These are phyloP conservation scores for Carapus acus DNA, from an alignment of 2,797 vertebrate genomes.

Conservation along the genomic window DNA sequence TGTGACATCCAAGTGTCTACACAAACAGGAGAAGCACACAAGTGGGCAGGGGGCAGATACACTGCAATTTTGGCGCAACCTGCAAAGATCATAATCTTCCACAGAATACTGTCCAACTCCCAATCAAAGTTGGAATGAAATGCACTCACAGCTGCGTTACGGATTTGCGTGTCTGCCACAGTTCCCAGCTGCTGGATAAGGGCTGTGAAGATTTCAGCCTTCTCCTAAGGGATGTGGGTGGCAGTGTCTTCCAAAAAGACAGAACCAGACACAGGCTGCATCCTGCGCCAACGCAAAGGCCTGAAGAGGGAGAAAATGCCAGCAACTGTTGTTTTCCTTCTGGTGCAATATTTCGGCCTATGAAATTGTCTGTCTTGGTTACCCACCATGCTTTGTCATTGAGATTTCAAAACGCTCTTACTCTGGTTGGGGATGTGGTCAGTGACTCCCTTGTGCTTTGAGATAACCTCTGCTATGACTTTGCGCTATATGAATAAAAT, in stretches of 20 bases:
- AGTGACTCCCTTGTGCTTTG: constrained; percentile 71
- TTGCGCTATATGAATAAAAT: too few species aligned
- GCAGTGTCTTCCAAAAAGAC: constrained; percentile 68
- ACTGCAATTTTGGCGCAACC: too few species aligned
- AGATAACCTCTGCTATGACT: too few species aligned
- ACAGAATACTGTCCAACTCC: too few species aligned
- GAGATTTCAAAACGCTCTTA: constrained; percentile 75
- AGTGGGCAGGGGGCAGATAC: too few species aligned
- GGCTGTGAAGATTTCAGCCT: constrained; percentile 72
- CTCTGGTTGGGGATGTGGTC: constrained; percentile 77
- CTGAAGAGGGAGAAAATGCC: constrained; percentile 49
- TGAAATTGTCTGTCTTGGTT: too few species aligned
- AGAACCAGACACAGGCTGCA: constrained; percentile 75
- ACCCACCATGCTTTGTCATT: constrained; percentile 58
- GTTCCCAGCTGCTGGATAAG: constrained; percentile 75
- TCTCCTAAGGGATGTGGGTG: constrained; percentile 65
- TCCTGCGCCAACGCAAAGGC: constrained; percentile 79
- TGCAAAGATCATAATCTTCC: too few species aligned
- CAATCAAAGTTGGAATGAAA: not conserved
- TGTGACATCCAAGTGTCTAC: constrained; percentile 86
- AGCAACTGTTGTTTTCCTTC: not conserved
- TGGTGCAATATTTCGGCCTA: too few species aligned
- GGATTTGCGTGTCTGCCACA: constrained; percentile 82
- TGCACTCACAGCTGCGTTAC: constrained; percentile 80
- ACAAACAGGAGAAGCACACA: constrained; percentile 19